Evolutionary conservation across 2,888 invertebrate genomes (phyloP).

Genomic region (Euspilapteryx auroguttella): DNA sequence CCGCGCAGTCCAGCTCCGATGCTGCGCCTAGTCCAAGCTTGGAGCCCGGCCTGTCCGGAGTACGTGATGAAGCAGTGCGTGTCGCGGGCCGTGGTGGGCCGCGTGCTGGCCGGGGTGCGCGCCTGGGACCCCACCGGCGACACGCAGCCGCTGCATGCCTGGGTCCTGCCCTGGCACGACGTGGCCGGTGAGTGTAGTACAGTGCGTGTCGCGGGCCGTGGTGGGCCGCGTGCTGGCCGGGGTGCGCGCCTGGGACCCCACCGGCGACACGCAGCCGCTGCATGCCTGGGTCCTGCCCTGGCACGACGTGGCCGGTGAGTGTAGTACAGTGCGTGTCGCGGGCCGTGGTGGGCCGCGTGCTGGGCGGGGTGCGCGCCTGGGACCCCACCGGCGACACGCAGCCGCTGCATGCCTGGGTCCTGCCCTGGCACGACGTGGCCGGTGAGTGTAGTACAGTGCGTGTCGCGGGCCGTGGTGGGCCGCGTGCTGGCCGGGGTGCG

Average conservation of each 20-base stretch:
- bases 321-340: slow-evolving; percentile 85
- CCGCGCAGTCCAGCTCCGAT: slow-evolving; percentile 78
- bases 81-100: slow-evolving; percentile 81
- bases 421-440: slow-evolving; percentile 92
- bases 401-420: slow-evolving; percentile 95
- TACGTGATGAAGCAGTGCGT: slow-evolving; percentile 85
- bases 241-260: slow-evolving; percentile 92
- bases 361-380: slow-evolving; percentile 84
- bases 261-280: slow-evolving; percentile 92
- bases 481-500: slow-evolving; percentile 74
- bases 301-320: slow-evolving; percentile 85
- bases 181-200: slow-evolving; percentile 83
- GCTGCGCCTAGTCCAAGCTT: slow-evolving; percentile 76
- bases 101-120: slow-evolving; percentile 73
- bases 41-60: slow-evolving; percentile 77
- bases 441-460: slow-evolving; percentile 82
- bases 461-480: slow-evolving; percentile 82
- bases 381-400: slow-evolving; percentile 93
- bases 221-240: slow-evolving; percentile 74
- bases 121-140: slow-evolving; percentile 96
- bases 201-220: slow-evolving; percentile 80
- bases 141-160: slow-evolving; percentile 92
- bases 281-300: slow-evolving; percentile 98
- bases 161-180: slow-evolving; percentile 97
- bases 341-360: slow-evolving; percentile 74